These are phyloP conservation scores for Thunnus maccoyii DNA, from an alignment of 2,113 vertebrate genomes.

Conservation along the genomic window DNA sequence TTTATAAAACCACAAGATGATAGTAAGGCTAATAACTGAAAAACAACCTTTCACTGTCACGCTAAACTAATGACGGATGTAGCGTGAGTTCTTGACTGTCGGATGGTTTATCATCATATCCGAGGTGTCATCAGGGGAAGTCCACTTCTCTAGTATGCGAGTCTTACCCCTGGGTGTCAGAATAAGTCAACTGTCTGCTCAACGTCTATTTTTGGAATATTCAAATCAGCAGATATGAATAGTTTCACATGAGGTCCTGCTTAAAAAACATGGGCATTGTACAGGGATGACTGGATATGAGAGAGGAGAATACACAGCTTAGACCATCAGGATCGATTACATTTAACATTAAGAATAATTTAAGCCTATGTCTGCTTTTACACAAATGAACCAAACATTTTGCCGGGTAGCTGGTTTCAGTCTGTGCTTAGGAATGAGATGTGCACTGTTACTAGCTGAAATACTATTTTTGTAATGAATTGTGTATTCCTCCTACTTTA, in stretches of 20 bases:
- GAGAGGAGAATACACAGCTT: neutral
- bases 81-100: slow-evolving; percentile 1
- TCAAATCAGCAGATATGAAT: slow-evolving; percentile 46
- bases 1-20: neutral
- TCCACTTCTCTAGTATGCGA: slow-evolving; percentile 47
- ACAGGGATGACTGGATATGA: slow-evolving; percentile 16
- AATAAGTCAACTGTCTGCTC: slow-evolving; percentile 34
- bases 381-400: neutral
- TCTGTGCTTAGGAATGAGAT: neutral
- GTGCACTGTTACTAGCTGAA: neutral
- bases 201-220: slow-evolving; percentile 42
- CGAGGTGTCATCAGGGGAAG: slow-evolving; percentile 72
- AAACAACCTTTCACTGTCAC: neutral
- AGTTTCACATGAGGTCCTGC: slow-evolving; percentile 11
- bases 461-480: neutral
- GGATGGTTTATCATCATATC: slow-evolving; percentile 23
- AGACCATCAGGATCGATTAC: neutral
- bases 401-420: neutral
- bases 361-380: neutral
- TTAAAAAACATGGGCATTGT: neutral
- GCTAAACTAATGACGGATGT: slow-evolving; percentile 36
- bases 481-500: too few species aligned
- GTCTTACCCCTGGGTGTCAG: slow-evolving; percentile 29
- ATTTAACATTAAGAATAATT: neutral
- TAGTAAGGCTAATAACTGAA: too few species aligned